Evolutionary conservation across 2,888 invertebrate species (phyloP), one percentile per base, ranked within the genome.

Genomic region (Drosophila bunnanda): DNA sequence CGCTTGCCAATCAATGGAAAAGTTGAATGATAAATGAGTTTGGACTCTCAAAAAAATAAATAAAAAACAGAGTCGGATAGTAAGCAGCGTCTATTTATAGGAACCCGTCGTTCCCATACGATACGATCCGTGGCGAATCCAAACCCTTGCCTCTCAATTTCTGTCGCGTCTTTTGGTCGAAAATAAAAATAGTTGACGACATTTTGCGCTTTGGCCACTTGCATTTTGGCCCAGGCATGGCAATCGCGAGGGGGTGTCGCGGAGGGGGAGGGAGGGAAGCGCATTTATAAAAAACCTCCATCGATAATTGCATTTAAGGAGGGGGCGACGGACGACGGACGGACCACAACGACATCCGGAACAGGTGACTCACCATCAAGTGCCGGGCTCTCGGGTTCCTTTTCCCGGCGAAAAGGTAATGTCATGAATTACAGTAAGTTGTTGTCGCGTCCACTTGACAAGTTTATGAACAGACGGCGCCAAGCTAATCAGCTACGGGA

Each of bases 181-280:
- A 48, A 69, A 58, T 66, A 74, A 60, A 74, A 75, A 74, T 75
- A 74, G 67, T 74, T 74, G 74, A 56, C 69, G 74, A 60, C 76
- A 75, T 74, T 74, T 75, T 68, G 56, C 46, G 50, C 25, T 34
- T 43, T 39, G 50, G 38, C 36, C 62, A 66, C 68, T 64, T 58
- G 61, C 59, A 58, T 64, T 48, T 62, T 20, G 41, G 39, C 48
- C 65, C 48, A 50, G 64, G 48, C 34, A 34, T 28, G 62, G 22
- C 32, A 39, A 50, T 30, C 17, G 32, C 39, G 10, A 30, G 9
- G 28, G 28, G 28, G 28, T 28, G n/a, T n/a, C n/a, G n/a, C n/a
- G n/a, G n/a, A n/a, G n/a, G n/a, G n/a, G n/a, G n/a, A n/a, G n/a
- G n/a, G n/a, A 28, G 2, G 32, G 4, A 4, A 3, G 10, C 34